These are phyloP conservation scores for Melipona quadrifasciata DNA, from an alignment of 1,140 invertebrate species.

Conservation along the genomic window DNA sequence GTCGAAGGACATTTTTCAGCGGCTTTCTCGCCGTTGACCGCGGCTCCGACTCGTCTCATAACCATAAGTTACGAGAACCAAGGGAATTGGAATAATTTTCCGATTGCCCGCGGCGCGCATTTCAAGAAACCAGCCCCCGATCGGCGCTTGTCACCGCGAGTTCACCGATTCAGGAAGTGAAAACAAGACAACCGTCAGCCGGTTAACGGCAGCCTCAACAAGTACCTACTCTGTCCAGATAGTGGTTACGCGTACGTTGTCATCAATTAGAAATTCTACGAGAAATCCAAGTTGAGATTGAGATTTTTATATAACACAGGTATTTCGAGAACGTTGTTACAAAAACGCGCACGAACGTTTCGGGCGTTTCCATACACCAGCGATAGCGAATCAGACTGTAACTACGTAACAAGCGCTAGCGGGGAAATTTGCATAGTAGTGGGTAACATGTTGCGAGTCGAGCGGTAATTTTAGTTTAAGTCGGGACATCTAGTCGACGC, in stretches of 20 bases:
- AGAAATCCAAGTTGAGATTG: background rate
- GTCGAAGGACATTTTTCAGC: background rate
- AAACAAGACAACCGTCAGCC: too few relatives aligned
- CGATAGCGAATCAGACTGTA: background rate
- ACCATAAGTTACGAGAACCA: background rate
- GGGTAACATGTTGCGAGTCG: conserved; percentile 10
- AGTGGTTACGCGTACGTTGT: too few relatives aligned
- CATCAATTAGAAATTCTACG: background rate
- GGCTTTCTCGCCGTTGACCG: background rate
- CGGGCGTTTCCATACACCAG: background rate
- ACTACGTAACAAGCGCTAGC: conserved; percentile 7
- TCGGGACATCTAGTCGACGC: conserved; percentile 46
- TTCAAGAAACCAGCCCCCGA: background rate
- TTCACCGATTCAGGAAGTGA: background rate
- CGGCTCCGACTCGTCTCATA: too few relatives aligned
- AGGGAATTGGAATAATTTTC: conserved; percentile 37
- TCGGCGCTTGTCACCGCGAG: background rate
- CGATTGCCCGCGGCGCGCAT: background rate
- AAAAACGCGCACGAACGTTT: background rate
- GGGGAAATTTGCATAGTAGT: conserved; percentile 59
- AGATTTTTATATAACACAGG: background rate
- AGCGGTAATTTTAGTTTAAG: conserved; percentile 53
- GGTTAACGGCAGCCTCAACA: background rate
- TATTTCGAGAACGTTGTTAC: background rate
- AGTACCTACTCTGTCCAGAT: too few relatives aligned